Base-by-base conservation (phyloP, 2,797 vertebrate genomes). In the Mionectes olivaceus region DNA sequence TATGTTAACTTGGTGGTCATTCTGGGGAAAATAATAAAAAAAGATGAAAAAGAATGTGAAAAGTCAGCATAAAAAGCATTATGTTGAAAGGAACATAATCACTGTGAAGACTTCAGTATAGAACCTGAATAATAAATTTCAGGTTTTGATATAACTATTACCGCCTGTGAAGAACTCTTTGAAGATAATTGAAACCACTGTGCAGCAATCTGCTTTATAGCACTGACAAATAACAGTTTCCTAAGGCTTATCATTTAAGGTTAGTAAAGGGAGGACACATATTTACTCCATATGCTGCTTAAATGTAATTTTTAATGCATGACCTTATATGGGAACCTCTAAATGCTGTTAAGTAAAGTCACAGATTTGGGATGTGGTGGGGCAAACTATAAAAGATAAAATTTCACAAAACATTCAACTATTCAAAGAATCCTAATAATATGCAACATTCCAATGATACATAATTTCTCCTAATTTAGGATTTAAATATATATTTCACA, bases 151-250 rank as follows among this genome's bases (percentile, higher is more conserved):
- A 99, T 98, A 99, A 99, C 98, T 99, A 98, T 99, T 99, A 99
- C 98, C 99, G 99, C 99, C 99, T 99, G 99, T 97, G 98, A 99
- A 98, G 98, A 98, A 97, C 93, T 89, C 99, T 99, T 99, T 99
- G 99, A 99, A 99, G 99, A 99, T 99, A 99, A 99, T 99, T 99
- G 99, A 99, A 99, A 99, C 99, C 99, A 99, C 98, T 98, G 98
- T 98, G 98, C 98, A 99, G 99, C 99, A 99, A 99, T 99, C 99
- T 99, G 99, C 99, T 99, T 99, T 99, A 99, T 98, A 99, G 99
- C 98, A 99, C 99, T 99, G 99, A 99, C 99, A 99, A 99, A 99
- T 99, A 99, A 99, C 99, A 99, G 99, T 99, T 99, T 99, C 99
- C 99, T 99, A 98, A 98, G 98, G 99, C 98, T 98, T 98, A 99